Evolutionary conservation across 2,888 invertebrate genomes (phyloP).

Genomic region (Cerastis rubricosa): DNA sequence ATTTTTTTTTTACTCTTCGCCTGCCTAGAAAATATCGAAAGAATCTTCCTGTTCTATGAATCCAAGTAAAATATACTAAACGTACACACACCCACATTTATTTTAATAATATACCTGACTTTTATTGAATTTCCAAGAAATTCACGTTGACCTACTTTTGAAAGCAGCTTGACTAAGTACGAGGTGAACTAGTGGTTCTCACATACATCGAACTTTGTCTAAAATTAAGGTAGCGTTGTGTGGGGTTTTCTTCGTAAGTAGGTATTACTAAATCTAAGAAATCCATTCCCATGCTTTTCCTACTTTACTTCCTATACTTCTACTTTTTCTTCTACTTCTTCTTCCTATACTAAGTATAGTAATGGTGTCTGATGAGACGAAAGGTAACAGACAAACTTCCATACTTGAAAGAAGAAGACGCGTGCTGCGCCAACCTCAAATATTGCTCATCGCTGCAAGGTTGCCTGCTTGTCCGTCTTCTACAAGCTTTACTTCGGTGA

Average conservation of each 20-base stretch:
- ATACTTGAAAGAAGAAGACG: no score
- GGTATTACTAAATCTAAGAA: background rate
- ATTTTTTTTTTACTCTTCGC: no score
- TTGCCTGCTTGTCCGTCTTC: no score
- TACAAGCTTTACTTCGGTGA: no score
- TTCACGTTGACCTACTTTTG: background rate
- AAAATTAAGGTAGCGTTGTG: background rate
- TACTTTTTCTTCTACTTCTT: no score
- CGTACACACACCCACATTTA: background rate
- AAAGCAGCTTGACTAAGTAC: background rate
- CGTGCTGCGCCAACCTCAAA: no score
- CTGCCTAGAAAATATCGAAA: no score
- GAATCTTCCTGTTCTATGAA: background rate
- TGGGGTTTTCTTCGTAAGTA: background rate
- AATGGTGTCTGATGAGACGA: no score
- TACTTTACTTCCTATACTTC: background rate
- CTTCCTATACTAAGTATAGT: no score
- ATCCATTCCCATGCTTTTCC: background rate
- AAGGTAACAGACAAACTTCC: no score
- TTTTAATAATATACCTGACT: background rate
- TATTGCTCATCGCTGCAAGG: no score
- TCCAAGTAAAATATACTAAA: background rate
- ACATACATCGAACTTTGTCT: background rate
- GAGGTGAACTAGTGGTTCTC: conserved; percentile 6
- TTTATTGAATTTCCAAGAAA: background rate